A percentile compares a stretch with the other conserved stretches of the same genome.
Evolutionary conservation across 2,797 vertebrate genomes (phyloP).

Genomic region (Silurus aristotelis): DNA sequence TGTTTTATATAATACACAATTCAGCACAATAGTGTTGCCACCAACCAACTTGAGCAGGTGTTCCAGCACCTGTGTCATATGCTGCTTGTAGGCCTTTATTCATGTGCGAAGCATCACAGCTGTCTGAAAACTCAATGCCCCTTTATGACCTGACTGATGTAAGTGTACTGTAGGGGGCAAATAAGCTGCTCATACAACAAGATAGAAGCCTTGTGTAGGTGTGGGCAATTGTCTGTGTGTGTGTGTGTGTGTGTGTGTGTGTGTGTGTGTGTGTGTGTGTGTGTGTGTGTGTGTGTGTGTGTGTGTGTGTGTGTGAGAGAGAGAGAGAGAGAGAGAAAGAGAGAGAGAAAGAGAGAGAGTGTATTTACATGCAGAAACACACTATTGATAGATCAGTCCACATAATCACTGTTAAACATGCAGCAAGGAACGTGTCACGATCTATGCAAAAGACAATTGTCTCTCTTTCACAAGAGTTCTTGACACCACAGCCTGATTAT

Average conservation of each 20-base stretch:
- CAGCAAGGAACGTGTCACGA: background rate
- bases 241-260: constrained; percentile 5
- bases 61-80: constrained; percentile 12
- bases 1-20: background rate
- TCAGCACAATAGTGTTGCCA: background rate
- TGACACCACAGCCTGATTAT: constrained; percentile 6
- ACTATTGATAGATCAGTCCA: constrained; percentile 57
- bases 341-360: too few relatives aligned
- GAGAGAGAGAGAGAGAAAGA: too few relatives aligned
- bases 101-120: constrained; percentile 38
- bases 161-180: constrained; percentile 30
- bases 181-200: constrained; percentile 48
- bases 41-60: constrained; percentile 43
- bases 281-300: background rate
- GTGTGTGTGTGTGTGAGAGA: too few relatives aligned
- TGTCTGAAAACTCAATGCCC: constrained; percentile 9
- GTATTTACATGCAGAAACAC: constrained; percentile 36
- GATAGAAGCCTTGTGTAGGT: constrained; percentile 17
- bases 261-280: constrained; percentile 2
- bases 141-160: constrained; percentile 11
- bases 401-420: constrained; percentile 39
- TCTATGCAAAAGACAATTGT: background rate
- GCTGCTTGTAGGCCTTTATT: constrained; percentile 28
- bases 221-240: background rate
- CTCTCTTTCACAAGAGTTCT: background rate